A percentile compares a stretch with the other conserved stretches of the same genome.
phyloP scores from a whole-genome alignment of 2,797 vertebrate genomes.

The Falco berigora region DNA sequence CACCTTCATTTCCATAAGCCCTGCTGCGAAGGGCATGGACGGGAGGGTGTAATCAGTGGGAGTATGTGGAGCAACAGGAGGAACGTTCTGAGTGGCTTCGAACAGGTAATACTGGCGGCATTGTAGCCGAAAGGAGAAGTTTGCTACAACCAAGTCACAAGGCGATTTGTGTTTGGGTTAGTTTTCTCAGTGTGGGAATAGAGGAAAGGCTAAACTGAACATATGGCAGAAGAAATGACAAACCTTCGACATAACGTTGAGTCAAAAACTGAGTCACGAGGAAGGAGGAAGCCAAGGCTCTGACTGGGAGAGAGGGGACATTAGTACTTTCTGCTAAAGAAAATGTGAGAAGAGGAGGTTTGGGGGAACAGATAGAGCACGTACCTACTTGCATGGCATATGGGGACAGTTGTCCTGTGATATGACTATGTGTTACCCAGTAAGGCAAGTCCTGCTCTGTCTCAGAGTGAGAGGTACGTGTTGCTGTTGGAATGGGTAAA shows the following conservation, averaged over 20 bases:
- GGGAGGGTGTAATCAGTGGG: neutral
- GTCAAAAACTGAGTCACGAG: neutral
- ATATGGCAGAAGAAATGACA: neutral
- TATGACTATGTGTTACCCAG: neutral
- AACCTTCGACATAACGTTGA: neutral
- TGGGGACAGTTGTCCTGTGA: neutral
- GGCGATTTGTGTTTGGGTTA: neutral
- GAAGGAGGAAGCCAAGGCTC: neutral
- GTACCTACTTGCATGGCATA: neutral
- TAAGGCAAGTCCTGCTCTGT: neutral
- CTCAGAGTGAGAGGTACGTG: neutral
- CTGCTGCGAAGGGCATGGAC: accelerated
- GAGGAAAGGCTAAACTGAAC: neutral
- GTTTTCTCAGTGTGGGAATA: neutral
- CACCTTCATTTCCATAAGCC: neutral
- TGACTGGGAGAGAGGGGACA: neutral
- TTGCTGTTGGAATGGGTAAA: neutral
- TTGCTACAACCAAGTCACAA: conserved; percentile 5
- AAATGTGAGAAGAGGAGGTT: neutral
- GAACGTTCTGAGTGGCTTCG: neutral
- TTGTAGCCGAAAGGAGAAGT: neutral
- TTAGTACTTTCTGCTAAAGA: neutral
- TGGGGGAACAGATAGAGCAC: neutral
- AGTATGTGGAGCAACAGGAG: neutral
- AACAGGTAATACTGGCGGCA: neutral